phyloP scores from a whole-genome alignment of 2,113 vertebrate genomes.

The Scomber scombrus region DNA sequence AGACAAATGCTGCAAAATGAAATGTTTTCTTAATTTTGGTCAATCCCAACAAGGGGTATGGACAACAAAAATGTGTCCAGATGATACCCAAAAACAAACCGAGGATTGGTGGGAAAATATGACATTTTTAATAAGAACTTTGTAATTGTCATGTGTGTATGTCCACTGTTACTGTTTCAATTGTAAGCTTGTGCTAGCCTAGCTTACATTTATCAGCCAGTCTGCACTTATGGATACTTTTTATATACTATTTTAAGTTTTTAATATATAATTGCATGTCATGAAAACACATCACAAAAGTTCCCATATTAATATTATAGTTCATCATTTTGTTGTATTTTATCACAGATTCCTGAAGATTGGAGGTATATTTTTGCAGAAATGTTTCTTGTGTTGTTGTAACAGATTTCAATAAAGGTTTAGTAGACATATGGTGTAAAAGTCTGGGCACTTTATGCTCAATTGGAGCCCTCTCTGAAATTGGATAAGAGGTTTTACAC shows the following conservation, averaged over 20 bases:
- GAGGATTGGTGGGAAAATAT: conserved; percentile 29
- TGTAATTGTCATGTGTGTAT: neutral
- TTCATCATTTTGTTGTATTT: conserved; percentile 71
- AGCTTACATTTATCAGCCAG: conserved; percentile 42
- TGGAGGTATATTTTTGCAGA: conserved; percentile 80
- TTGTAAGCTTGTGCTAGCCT: conserved; percentile 19
- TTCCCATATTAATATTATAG: conserved; percentile 54
- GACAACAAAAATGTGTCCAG: conserved; percentile 8
- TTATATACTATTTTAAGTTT: conserved; percentile 63
- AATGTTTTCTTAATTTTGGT: neutral
- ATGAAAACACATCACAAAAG: conserved; percentile 41
- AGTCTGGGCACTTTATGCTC: conserved; percentile 21
- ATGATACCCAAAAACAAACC: conserved; percentile 23
- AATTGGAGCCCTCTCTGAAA: conserved; percentile 15
- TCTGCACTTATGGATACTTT: conserved; percentile 43
- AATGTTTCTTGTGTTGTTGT: conserved; percentile 68
- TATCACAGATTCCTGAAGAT: conserved; percentile 73
- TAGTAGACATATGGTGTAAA: conserved; percentile 23
- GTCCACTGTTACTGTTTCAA: conserved; percentile 42
- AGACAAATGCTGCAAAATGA: conserved; percentile 25
- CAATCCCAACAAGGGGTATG: conserved; percentile 1
- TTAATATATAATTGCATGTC: conserved; percentile 78
- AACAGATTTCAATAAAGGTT: conserved; percentile 71
- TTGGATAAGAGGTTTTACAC: conserved; percentile 27
- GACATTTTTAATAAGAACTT: conserved; percentile 21